Base-by-base conservation (phyloP, 2,888 invertebrate species). In the Dione juno region DNA sequence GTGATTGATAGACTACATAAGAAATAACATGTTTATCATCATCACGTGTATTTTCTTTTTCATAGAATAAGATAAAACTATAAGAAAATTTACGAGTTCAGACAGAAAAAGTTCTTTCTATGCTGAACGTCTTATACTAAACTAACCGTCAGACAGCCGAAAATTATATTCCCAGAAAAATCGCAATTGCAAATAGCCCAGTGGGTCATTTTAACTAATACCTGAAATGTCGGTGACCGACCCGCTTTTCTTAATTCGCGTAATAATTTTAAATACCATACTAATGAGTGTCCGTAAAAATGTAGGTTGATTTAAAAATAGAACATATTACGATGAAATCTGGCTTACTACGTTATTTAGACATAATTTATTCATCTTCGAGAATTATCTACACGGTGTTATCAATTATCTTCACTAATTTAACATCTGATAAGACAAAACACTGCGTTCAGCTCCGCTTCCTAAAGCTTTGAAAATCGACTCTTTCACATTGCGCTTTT, bases 251-350 rank as follows among this genome's bases (percentile, higher is more conserved):
- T 78, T 80, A 76, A 78, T 80, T 80, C 78, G 79, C 79, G 80
- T 81, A 79, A 83, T 81, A 74, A 80, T 83, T 84, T 83, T 81
- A 80, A 83, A 83, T 80, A 80, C 76, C 78, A 70, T 79, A 81
- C 76, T 83, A 84, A 85, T 83, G 82, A 85, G 76, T 78, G 70
- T 57, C 71, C 79, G 79, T 79, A 37, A 64, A 50, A 81, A 82
- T 82, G 81, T 83, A 79, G 83, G 84, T 83, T 84, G 78, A 61
- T 71, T 64, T 74, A 21, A 74, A 84, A 82, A 85, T 85, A 84
- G 76, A 70, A 74, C 13, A 41, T 10, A 61, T 50, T 28, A 41
- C 19, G 11, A 50, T 50, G 11, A 11, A 50, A 19, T 11, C 11
- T 7, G 50, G 28, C 28, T n/a, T 59, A 54, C 35, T 16, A 37